Conservation (phyloP, 2,113 vertebrate genomes). For the Geococcyx californianus region DNA sequence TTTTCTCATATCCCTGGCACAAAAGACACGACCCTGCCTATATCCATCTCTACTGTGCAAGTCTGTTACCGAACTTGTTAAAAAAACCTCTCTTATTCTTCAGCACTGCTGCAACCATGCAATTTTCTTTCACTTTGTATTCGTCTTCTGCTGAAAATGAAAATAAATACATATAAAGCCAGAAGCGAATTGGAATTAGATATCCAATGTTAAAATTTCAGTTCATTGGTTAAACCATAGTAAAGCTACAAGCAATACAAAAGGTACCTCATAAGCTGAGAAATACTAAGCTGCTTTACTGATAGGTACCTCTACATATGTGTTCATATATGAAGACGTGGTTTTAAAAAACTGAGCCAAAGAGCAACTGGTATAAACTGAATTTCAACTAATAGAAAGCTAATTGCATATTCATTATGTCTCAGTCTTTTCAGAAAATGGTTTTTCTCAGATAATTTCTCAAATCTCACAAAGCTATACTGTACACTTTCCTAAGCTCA, state of each 20-base stretch:
- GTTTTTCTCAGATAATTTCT: neutral
- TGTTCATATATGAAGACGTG: fast-evolving
- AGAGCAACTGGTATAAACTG: neutral
- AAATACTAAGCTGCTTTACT: neutral
- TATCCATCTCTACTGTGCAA: neutral
- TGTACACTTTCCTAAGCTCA: neutral
- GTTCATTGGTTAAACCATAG: neutral
- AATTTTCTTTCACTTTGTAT: neutral
- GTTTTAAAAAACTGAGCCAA: neutral
- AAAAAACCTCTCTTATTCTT: neutral
- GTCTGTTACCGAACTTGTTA: neutral
- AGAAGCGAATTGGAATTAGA: neutral
- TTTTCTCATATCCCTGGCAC: neutral
- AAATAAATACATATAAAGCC: neutral
- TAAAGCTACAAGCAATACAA: neutral
- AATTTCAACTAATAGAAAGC: neutral
- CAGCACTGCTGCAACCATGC: fast-evolving
- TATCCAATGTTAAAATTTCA: neutral
- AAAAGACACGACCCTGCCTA: neutral
- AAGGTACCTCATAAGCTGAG: neutral
- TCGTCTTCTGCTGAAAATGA: neutral
- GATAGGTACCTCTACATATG: fast-evolving
- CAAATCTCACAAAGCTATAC: neutral
- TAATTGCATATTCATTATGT: neutral
- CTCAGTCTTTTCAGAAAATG: neutral